These are phyloP conservation scores for Malurus cyaneus DNA, from an alignment of 2,113 vertebrate species.

Conservation along the genomic window DNA sequence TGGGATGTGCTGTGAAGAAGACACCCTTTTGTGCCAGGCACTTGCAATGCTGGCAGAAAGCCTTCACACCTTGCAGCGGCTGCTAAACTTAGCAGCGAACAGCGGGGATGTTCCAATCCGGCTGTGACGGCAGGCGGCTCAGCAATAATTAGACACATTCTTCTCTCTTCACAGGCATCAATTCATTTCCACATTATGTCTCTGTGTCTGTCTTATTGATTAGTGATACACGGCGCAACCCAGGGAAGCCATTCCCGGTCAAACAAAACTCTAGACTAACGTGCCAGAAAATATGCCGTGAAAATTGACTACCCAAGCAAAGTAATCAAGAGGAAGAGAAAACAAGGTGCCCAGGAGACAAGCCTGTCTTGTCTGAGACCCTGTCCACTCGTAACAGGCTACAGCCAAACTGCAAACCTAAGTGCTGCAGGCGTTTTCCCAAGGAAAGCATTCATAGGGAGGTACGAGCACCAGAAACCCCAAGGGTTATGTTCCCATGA, in stretches of 20 bases:
- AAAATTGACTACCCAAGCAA: neutral
- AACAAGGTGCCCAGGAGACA: neutral
- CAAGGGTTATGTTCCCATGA: neutral
- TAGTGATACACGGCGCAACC: neutral
- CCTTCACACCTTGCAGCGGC: neutral
- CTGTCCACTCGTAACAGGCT: neutral
- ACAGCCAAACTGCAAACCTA: neutral
- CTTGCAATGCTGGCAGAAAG: neutral
- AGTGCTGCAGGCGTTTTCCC: neutral
- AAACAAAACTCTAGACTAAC: neutral
- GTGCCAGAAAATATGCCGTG: rapidly evolving
- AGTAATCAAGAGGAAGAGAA: neutral
- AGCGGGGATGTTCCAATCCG: neutral
- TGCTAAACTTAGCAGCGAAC: neutral
- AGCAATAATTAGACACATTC: constrained; percentile 7
- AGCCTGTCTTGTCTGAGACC: neutral
- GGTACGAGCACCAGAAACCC: neutral
- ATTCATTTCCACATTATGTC: neutral
- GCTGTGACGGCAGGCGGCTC: neutral
- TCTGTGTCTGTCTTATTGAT: neutral
- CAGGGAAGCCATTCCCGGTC: neutral
- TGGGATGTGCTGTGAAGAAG: neutral
- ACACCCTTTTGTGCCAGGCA: neutral
- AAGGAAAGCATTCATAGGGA: rapidly evolving
- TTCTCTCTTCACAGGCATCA: neutral